phyloP scores from a whole-genome alignment of 1,140 invertebrate species.

The Metopolophium dirhodum region DNA sequence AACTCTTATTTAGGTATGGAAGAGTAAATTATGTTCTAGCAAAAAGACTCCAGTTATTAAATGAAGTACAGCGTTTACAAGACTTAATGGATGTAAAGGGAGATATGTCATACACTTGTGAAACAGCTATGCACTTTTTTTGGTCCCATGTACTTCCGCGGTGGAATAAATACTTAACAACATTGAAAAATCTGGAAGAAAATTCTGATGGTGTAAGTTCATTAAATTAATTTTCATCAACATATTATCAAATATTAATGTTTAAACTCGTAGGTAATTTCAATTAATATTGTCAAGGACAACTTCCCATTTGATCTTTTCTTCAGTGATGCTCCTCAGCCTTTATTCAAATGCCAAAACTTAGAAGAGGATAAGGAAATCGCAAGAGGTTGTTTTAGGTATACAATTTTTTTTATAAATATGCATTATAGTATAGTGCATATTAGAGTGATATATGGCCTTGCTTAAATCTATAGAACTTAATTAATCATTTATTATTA shows the following conservation, averaged over 20 bases:
- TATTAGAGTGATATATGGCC: not conserved
- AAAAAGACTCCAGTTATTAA: slow-evolving; percentile 89
- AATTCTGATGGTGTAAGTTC: slow-evolving; percentile 58
- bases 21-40: slow-evolving; percentile 97
- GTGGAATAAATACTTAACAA: slow-evolving; percentile 87
- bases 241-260: not conserved
- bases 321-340: slow-evolving; percentile 91
- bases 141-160: slow-evolving; percentile 85
- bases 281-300: slow-evolving; percentile 67
- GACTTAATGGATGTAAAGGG: slow-evolving; percentile 78
- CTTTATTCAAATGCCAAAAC: slow-evolving; percentile 81
- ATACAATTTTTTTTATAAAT: slow-evolving; percentile 58
- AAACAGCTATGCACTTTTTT: slow-evolving; percentile 94
- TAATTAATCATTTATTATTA: not conserved
- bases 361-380: slow-evolving; percentile 90
- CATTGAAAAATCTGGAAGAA: slow-evolving; percentile 67
- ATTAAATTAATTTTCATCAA: not conserved
- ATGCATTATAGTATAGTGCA: not conserved
- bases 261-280: slow-evolving; percentile 61
- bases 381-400: slow-evolving; percentile 90
- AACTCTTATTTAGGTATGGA: slow-evolving; percentile 78
- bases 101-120: slow-evolving; percentile 97
- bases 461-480: not conserved
- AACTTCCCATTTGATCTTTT: slow-evolving; percentile 94
- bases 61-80: slow-evolving; percentile 89